phyloP scores from a whole-genome alignment of 1,140 invertebrate genomes.

The Goniozus legneri region DNA sequence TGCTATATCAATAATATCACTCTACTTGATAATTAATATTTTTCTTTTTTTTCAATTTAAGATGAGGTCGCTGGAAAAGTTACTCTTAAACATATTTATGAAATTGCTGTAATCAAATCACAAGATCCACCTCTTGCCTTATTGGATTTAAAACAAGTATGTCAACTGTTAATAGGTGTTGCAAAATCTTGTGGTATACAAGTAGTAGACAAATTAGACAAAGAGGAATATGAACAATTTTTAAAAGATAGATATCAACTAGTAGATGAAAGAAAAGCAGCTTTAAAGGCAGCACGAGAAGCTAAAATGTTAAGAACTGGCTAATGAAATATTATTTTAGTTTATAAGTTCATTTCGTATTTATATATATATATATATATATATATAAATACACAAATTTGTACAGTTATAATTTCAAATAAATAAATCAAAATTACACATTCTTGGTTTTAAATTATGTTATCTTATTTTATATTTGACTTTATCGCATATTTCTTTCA shows the following conservation, averaged over 20 bases:
- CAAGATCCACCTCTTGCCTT: constrained; percentile 75
- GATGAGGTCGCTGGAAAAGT: constrained; percentile 86
- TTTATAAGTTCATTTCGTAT: neutral
- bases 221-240: constrained; percentile 81
- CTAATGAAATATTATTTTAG: constrained; percentile 29
- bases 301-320: constrained; percentile 86
- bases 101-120: constrained; percentile 94
- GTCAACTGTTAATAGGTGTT: constrained; percentile 71
- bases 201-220: constrained; percentile 78
- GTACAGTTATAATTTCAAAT: too few species aligned
- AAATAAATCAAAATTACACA: too few species aligned
- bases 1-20: constrained; percentile 12
- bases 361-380: constrained; percentile 4
- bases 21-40: too few species aligned
- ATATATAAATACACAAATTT: too few species aligned
- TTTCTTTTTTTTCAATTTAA: too few species aligned
- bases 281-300: constrained; percentile 82
- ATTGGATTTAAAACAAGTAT: constrained; percentile 70
- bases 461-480: too few species aligned
- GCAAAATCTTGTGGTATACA: constrained; percentile 81
- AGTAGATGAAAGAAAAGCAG: constrained; percentile 71
- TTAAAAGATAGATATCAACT: constrained; percentile 72
- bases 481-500: too few species aligned
- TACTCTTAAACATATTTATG: constrained; percentile 95
- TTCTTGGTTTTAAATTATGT: too few species aligned